These are phyloP conservation scores for Alexandromys fortis DNA, from an alignment of 2,113 vertebrate genomes.

Conservation along the genomic window DNA sequence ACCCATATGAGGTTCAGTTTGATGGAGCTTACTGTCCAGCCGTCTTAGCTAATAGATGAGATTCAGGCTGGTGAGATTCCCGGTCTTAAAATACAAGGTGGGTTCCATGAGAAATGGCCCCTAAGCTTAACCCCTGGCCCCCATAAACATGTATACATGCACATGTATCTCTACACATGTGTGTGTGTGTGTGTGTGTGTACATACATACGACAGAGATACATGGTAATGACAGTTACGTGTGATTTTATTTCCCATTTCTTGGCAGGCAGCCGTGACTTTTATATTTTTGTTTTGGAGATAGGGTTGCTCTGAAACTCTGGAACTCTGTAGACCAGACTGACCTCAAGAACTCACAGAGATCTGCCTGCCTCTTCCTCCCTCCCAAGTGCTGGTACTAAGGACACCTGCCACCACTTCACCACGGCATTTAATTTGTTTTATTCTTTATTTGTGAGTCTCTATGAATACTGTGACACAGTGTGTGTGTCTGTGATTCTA, in stretches of 20 bases:
- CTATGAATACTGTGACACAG: background rate
- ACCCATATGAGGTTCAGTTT: background rate
- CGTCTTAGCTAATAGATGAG: background rate
- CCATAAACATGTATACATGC: too few relatives aligned
- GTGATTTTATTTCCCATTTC: conserved; percentile 31
- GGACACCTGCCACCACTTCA: too few relatives aligned
- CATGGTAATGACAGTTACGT: background rate
- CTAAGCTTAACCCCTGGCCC: background rate
- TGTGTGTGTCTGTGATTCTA: background rate
- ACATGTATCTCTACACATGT: background rate
- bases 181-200: background rate
- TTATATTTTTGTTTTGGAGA: background rate
- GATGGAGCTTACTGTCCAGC: background rate
- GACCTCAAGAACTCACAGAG: too few relatives aligned
- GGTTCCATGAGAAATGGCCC: background rate
- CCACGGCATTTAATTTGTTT: too few relatives aligned
- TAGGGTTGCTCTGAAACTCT: too few relatives aligned
- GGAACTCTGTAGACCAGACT: too few relatives aligned
- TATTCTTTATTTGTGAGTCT: background rate
- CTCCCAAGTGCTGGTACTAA: background rate
- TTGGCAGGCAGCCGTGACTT: background rate
- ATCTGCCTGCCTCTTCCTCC: too few relatives aligned
- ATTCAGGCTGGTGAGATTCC: background rate
- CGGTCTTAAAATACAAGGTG: background rate
- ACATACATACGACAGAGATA: background rate